Percentiles rank a stretch among this genome's conserved stretches.
These are phyloP conservation scores for Elephantulus edwardii DNA, from an alignment of 2,113 vertebrate species.

Conservation along the genomic window DNA sequence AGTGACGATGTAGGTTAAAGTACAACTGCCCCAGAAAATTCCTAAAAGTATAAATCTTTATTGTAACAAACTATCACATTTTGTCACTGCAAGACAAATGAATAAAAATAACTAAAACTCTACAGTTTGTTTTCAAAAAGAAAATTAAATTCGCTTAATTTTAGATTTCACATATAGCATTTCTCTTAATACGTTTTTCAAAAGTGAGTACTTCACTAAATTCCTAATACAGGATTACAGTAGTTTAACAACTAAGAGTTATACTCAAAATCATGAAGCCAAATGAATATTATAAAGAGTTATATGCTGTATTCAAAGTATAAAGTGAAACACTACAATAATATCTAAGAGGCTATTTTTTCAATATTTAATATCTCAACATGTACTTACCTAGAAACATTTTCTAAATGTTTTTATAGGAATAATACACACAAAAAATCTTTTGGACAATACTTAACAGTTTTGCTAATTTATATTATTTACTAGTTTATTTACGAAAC, in stretches of 20 bases:
- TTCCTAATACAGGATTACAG: conserved; percentile 57
- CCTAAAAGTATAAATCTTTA: too few species aligned
- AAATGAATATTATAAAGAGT: conserved; percentile 68
- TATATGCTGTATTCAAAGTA: conserved; percentile 27
- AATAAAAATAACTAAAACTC: neutral
- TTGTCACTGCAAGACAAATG: too few species aligned
- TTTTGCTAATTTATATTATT: conserved; percentile 22
- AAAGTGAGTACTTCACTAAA: conserved; percentile 55
- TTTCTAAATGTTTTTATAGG: neutral
- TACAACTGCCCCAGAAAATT: too few species aligned
- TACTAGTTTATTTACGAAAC: too few species aligned
- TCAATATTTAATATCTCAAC: neutral
- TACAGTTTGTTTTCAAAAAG: neutral
- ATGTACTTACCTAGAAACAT: neutral
- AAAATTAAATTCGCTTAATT: neutral
- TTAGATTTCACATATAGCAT: conserved; percentile 26
- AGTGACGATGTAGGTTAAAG: too few species aligned
- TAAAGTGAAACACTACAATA: neutral
- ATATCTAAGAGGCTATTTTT: neutral
- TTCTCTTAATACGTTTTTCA: neutral
- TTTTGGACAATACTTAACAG: neutral
- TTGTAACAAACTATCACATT: too few species aligned
- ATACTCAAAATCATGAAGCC: conserved; percentile 64
- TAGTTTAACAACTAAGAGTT: conserved; percentile 70
- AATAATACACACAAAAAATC: neutral